These are phyloP conservation scores for Caenorhabditis tropicalis DNA, from an alignment of 1,140 invertebrate species.

Conservation along the genomic window DNA sequence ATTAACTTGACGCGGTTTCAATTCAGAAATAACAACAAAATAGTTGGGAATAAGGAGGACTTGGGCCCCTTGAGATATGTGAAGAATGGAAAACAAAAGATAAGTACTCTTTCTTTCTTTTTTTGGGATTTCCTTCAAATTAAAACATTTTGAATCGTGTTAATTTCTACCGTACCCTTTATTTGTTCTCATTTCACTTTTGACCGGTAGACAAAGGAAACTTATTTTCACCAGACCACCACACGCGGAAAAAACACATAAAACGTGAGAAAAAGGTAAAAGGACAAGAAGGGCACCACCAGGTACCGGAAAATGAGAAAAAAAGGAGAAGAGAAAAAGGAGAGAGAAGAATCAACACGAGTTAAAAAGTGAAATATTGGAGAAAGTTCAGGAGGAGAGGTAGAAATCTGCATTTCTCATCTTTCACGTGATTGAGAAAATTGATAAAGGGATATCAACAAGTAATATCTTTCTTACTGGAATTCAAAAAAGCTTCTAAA, in stretches of 20 bases:
- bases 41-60: neutral
- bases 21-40: neutral
- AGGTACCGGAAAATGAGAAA: too few species aligned
- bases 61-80: neutral
- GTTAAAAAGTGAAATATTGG: neutral
- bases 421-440: neutral
- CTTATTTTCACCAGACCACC: too few species aligned
- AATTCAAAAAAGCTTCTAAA: too few species aligned
- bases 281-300: neutral
- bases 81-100: neutral
- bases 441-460: neutral
- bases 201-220: too few species aligned
- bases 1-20: conserved; percentile 1
- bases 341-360: neutral
- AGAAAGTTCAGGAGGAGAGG: neutral
- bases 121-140: neutral
- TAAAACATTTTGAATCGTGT: neutral
- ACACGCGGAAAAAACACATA: too few species aligned
- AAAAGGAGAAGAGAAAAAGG: neutral
- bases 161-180: neutral
- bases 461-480: neutral
- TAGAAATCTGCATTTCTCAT: neutral
- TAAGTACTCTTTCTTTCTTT: neutral
- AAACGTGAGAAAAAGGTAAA: neutral
- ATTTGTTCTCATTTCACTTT: neutral